phyloP scores from a whole-genome alignment of 1,140 invertebrate species.

The Pseudomyrmex pallidus region DNA sequence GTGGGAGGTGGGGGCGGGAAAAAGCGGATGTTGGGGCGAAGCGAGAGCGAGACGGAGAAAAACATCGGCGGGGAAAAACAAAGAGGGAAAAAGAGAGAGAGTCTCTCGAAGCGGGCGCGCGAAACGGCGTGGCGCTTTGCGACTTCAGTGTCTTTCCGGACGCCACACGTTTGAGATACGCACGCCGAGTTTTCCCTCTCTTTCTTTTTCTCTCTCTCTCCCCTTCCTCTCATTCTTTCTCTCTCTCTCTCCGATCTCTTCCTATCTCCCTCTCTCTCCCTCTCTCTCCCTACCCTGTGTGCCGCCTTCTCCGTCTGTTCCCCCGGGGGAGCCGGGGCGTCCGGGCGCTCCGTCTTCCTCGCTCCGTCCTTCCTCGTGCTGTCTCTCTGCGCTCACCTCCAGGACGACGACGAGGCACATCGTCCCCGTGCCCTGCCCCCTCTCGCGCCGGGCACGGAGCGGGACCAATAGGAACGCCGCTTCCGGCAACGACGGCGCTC shows the following conservation, averaged over 20 bases:
- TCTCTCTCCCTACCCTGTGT: background rate
- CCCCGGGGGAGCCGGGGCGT: no score
- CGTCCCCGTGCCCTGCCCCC: slow-evolving; percentile 60
- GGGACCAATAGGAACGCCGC: slow-evolving; percentile 71
- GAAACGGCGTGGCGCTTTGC: slow-evolving; percentile 62
- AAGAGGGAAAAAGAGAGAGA: slow-evolving; percentile 61
- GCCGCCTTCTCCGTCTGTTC: background rate
- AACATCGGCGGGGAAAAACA: slow-evolving; percentile 56
- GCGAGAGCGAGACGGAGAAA: slow-evolving; percentile 57
- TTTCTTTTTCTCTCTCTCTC: slow-evolving; percentile 17
- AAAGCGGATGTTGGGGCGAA: slow-evolving; percentile 65
- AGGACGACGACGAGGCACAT: slow-evolving; percentile 63
- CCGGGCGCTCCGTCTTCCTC: slow-evolving; percentile 17
- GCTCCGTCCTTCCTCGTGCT: slow-evolving; percentile 66
- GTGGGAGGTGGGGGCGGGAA: slow-evolving; percentile 71
- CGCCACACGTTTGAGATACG: slow-evolving; percentile 79
- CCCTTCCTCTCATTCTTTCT: slow-evolving; percentile 14
- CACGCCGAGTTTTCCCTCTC: slow-evolving; percentile 48
- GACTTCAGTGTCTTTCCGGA: slow-evolving; percentile 80
- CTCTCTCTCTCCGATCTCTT: slow-evolving; percentile 26
- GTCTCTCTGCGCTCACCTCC: slow-evolving; percentile 60
- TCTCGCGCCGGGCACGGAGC: slow-evolving; percentile 37
- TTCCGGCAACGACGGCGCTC: slow-evolving; percentile 72
- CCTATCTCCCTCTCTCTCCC: background rate
- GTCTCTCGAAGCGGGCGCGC: slow-evolving; percentile 23